Conservation (phyloP, 2,113 vertebrate species). For the Bos javanicus region DNA sequence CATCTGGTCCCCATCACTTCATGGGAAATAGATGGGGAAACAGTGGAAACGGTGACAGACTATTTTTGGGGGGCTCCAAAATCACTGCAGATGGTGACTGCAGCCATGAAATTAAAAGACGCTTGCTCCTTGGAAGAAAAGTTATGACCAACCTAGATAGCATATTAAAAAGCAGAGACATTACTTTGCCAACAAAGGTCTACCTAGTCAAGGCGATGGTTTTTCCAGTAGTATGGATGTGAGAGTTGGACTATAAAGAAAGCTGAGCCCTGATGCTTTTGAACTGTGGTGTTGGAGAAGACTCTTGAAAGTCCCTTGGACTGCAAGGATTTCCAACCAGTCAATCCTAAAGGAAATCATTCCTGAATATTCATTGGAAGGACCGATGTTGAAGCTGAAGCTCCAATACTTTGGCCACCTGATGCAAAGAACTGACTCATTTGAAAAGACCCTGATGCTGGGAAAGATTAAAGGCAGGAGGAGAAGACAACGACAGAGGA, state of each 20-base stretch:
- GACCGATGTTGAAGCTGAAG: not conserved
- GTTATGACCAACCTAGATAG: not conserved
- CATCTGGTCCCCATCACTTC: not conserved
- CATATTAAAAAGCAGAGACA: not conserved
- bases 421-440: not conserved
- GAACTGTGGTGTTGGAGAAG: not conserved
- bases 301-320: not conserved
- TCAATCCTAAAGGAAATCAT: not conserved
- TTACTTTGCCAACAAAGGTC: not conserved
- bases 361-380: not conserved
- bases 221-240: not conserved
- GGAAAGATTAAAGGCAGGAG: not conserved
- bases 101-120: not conserved
- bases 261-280: not conserved
- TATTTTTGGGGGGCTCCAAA: not conserved
- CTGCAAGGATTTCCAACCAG: not conserved
- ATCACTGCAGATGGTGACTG: not conserved
- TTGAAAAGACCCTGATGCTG: not conserved
- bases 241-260: not conserved
- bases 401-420: not conserved
- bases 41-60: not conserved
- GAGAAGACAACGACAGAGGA: accelerated
- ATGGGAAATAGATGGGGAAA: not conserved
- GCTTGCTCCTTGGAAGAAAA: not conserved
- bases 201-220: not conserved